Conservation (phyloP, 2,113 vertebrate species). For the Acrocephalus arundinaceus region DNA sequence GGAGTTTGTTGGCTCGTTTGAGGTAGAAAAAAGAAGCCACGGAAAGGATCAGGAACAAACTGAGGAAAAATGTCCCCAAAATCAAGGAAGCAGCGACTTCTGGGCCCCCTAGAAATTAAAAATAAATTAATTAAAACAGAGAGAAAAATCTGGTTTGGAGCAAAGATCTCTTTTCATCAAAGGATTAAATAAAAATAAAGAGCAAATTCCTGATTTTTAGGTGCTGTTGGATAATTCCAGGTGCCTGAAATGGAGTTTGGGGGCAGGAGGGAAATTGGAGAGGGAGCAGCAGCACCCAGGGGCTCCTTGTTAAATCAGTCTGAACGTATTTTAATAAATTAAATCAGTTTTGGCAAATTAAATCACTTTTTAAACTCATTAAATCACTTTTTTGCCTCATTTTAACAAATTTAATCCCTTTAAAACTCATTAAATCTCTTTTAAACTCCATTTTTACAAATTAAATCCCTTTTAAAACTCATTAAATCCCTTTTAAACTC, state of each 20-base stretch:
- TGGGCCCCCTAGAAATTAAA: slow-evolving; percentile 76
- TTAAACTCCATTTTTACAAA: not conserved
- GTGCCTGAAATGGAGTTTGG: not conserved
- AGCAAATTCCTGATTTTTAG: not conserved
- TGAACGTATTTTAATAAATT: fast-evolving
- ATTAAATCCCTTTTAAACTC: not conserved
- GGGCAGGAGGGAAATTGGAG: too few relatives aligned
- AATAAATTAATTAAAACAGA: fast-evolving
- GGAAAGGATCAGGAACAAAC: slow-evolving; percentile 88
- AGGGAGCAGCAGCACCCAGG: not conserved
- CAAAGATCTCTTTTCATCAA: not conserved
- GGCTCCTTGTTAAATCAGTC: not conserved
- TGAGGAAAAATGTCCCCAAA: slow-evolving; percentile 88
- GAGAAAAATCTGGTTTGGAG: not conserved
- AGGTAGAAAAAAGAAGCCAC: slow-evolving; percentile 97
- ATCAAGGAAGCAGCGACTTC: slow-evolving; percentile 89
- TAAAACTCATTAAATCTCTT: not conserved
- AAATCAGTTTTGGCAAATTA: not conserved
- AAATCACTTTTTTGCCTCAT: too few relatives aligned
- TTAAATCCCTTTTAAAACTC: not conserved
- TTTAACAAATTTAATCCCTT: too few relatives aligned
- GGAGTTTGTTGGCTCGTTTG: slow-evolving; percentile 90
- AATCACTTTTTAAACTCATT: not conserved
- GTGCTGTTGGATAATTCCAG: not conserved
- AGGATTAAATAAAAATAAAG: not conserved